phyloP scores from a whole-genome alignment of 2,888 invertebrate species.

The Drosophila borborema region DNA sequence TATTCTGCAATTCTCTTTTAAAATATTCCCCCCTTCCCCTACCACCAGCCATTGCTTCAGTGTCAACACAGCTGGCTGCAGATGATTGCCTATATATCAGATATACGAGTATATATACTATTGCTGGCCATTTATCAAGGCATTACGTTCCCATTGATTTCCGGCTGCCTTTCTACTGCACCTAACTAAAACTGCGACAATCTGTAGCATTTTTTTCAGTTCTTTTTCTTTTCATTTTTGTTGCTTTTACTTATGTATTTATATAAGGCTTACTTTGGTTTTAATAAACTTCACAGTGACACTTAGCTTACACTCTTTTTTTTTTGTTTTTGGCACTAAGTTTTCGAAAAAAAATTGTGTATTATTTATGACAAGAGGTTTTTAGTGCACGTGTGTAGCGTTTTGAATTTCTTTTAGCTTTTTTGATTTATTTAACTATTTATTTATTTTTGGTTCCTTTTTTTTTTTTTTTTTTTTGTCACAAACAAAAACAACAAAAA shows the following conservation, averaged over 20 bases:
- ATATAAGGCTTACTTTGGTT: slow-evolving; percentile 22
- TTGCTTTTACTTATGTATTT: slow-evolving; percentile 5
- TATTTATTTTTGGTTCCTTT: not conserved
- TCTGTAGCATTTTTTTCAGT: too few species aligned
- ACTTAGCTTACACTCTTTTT: slow-evolving; percentile 24
- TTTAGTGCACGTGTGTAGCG: not conserved
- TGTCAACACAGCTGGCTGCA: not conserved
- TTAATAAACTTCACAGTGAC: slow-evolving; percentile 27
- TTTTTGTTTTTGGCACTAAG: slow-evolving; percentile 10
- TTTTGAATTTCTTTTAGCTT: slow-evolving; percentile 1
- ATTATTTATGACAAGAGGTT: slow-evolving; percentile 1
- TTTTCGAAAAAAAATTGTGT: not conserved
- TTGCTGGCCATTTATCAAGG: not conserved
- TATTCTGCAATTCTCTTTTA: not conserved
- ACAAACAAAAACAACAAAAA: slow-evolving; percentile 62
- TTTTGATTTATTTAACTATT: slow-evolving; percentile 4
- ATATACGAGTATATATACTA: not conserved
- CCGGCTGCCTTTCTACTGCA: slow-evolving; percentile 51
- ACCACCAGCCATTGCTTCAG: not conserved
- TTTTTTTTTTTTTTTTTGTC: slow-evolving; percentile 22
- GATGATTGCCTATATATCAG: slow-evolving; percentile 9
- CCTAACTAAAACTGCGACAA: too few species aligned
- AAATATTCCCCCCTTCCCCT: slow-evolving; percentile 6
- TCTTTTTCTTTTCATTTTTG: slow-evolving; percentile 19
- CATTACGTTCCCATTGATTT: slow-evolving; percentile 56